Percentiles rank a stretch among this genome's conserved stretches.
These are phyloP conservation scores for Atrina japonica DNA, from an alignment of 2,888 invertebrate genomes.

Conservation along the genomic window DNA sequence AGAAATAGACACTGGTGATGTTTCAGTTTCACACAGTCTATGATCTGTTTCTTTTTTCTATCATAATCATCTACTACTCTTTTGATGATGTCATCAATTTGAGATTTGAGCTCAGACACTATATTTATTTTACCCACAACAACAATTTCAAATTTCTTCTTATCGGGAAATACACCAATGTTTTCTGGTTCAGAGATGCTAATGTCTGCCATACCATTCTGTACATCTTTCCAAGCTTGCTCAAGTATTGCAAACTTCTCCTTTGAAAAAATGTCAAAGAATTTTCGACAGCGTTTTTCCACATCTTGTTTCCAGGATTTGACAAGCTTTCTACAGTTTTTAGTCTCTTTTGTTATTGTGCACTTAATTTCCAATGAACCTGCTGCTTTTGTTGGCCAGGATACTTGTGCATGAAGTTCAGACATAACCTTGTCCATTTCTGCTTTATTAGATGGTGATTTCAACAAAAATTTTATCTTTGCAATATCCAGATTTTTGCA, in stretches of 20 bases:
- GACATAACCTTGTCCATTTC: slow-evolving; percentile 26
- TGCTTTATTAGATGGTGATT: slow-evolving; percentile 22
- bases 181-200: slow-evolving; percentile 32
- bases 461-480: slow-evolving; percentile 26
- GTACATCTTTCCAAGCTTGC: slow-evolving; percentile 21
- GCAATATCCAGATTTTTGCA: slow-evolving; percentile 13
- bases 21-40: slow-evolving; percentile 18
- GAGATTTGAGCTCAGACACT: slow-evolving; percentile 20
- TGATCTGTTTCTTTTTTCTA: slow-evolving; percentile 24
- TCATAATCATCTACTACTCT: slow-evolving; percentile 23
- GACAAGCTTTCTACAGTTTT: slow-evolving; percentile 26
- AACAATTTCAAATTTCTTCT: slow-evolving; percentile 13
- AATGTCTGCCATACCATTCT: slow-evolving; percentile 14
- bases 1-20: slow-evolving; percentile 27
- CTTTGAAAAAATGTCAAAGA: slow-evolving; percentile 13
- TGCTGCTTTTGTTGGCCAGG: slow-evolving; percentile 23
- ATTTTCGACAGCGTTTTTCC: background rate
- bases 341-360: slow-evolving; percentile 13
- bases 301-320: slow-evolving; percentile 27
- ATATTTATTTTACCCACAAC: slow-evolving; percentile 20
- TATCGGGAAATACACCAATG: slow-evolving; percentile 27
- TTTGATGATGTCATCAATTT: slow-evolving; percentile 22
- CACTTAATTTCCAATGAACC: slow-evolving; percentile 10
- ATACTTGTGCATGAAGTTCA: slow-evolving; percentile 15
- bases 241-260: slow-evolving; percentile 26